Conservation (phyloP, 2,113 vertebrate species). For the Pelvicachromis taeniatus region DNA sequence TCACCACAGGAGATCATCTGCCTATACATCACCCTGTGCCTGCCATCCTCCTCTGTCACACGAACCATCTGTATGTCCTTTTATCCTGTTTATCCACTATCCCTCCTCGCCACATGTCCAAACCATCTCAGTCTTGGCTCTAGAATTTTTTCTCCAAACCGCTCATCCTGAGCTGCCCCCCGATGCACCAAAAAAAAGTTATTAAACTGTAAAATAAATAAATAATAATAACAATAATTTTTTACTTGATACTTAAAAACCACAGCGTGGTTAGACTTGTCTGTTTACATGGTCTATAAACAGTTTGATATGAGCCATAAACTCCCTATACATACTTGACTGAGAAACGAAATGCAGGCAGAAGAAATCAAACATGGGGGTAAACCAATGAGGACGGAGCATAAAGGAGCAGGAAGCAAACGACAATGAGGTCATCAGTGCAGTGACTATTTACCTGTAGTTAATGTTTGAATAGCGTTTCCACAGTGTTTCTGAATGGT, state of each 20-base stretch:
- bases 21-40: not conserved
- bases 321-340: not conserved
- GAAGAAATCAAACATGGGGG: not conserved
- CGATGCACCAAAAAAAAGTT: not conserved
- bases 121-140: not conserved
- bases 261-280: not conserved
- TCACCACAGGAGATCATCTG: not conserved
- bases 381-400: rapidly evolving
- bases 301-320: not conserved
- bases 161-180: not conserved
- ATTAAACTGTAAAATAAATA: not conserved
- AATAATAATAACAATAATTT: too few relatives aligned
- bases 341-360: rapidly evolving
- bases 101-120: not conserved
- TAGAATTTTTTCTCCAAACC: not conserved
- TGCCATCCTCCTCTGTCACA: not conserved
- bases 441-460: not conserved
- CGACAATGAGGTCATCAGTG: not conserved
- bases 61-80: not conserved
- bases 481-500: not conserved
- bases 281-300: not conserved
- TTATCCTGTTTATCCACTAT: not conserved
- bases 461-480: not conserved
- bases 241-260: not conserved
- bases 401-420: rapidly evolving